Conservation (phyloP, 2,797 vertebrate species). For the Euphonia xanthogaster region DNA sequence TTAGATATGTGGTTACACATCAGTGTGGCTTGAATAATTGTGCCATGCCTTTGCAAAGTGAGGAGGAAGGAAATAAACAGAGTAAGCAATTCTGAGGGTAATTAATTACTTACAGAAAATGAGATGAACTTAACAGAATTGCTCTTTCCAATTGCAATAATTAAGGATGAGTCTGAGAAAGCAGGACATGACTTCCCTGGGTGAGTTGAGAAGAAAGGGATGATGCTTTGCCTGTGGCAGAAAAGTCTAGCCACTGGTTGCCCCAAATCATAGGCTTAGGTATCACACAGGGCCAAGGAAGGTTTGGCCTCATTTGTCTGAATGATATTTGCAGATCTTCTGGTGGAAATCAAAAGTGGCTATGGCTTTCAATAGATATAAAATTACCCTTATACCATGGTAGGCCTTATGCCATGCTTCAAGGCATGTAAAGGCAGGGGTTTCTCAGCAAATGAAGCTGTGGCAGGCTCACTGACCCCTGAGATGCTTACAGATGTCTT, state of each 20-base stretch:
- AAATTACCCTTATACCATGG: neutral
- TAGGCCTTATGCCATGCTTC: too few species aligned
- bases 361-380: neutral
- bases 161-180: conserved; percentile 8
- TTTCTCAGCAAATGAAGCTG: neutral
- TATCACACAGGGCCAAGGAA: neutral
- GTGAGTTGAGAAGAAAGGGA: neutral
- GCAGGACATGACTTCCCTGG: neutral
- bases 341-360: neutral
- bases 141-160: conserved; percentile 20
- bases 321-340: neutral
- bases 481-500: neutral
- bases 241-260: neutral
- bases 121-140: conserved; percentile 31
- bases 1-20: conserved; percentile 4
- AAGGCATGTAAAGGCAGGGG: neutral
- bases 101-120: conserved; percentile 46
- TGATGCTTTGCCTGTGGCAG: neutral
- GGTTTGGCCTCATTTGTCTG: neutral
- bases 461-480: neutral
- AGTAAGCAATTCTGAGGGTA: conserved; percentile 20
- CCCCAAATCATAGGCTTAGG: neutral
- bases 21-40: conserved; percentile 23
- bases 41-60: conserved; percentile 14
- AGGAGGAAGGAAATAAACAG: conserved; percentile 36